These are phyloP conservation scores for Hydropsyche betteni DNA, from an alignment of 2,888 invertebrate species.

Conservation along the genomic window DNA sequence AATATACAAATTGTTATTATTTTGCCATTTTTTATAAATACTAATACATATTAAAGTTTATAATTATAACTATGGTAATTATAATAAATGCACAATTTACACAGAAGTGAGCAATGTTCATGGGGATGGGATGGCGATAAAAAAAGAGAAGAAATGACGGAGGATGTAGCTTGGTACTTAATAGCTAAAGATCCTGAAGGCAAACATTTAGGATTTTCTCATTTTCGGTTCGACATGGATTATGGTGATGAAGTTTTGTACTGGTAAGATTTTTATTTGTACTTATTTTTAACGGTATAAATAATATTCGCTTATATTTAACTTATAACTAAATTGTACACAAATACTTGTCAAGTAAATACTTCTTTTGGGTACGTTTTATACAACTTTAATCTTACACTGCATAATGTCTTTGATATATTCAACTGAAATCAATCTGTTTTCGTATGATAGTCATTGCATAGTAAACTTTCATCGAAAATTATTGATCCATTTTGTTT, in stretches of 20 bases:
- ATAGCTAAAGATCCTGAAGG: constrained; percentile 67
- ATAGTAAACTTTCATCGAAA: background rate
- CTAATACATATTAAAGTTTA: background rate
- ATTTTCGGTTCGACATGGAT: constrained; percentile 87
- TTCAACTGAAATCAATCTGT: background rate
- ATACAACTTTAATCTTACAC: constrained; percentile 11
- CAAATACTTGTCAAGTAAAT: constrained; percentile 19
- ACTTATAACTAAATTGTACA: background rate
- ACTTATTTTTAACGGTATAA: background rate
- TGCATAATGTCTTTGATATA: background rate
- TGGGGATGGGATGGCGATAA: constrained; percentile 84
- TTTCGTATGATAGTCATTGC: background rate
- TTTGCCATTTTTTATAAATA: no score
- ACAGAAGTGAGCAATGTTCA: constrained; percentile 75
- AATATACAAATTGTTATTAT: no score
- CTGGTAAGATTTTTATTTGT: constrained; percentile 66
- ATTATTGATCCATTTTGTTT: constrained; percentile 23
- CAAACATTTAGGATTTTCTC: constrained; percentile 75
- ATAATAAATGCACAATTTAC: constrained; percentile 45
- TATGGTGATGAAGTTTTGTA: constrained; percentile 79
- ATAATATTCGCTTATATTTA: background rate
- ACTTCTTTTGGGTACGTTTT: background rate
- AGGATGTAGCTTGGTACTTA: constrained; percentile 78
- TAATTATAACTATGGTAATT: constrained; percentile 28
- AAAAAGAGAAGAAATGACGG: constrained; percentile 77